Base-by-base conservation (phyloP, 1,140 invertebrate species). In the Camponotus pennsylvanicus region DNA sequence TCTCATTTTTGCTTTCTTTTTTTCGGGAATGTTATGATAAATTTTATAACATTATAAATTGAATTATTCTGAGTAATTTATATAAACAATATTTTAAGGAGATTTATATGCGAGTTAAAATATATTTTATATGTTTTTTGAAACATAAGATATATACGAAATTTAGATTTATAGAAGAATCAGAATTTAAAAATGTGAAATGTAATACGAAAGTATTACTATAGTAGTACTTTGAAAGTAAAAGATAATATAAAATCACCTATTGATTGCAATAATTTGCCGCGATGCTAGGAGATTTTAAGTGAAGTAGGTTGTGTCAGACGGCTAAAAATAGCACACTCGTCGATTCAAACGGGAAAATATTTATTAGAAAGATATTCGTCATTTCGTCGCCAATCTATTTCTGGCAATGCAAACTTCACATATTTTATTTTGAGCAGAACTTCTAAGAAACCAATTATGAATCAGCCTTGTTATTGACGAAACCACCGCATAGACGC, bases 361-460 rank as follows among this genome's bases (percentile, higher is more conserved):
- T 61, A 82, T 70, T 34, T 71, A 34, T 71, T 55, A 42, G 15
- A 27, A 34, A 34, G 55, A 52, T 52, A 52, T 59, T 11, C 55
- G 52, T 15, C 32, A 21, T 1, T 27, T 13, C n/a, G 77, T 37
- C 34, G 40, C 40, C 15, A 15, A 34, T 59, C 49, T 82, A 73
- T 73, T 82, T 59, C 40, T 45, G 79, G 55, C 32, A 82, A 73
- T 55, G 37, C 52, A 13, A 45, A 32, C 27, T 27, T 45, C 40
- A 45, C 67, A 5, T 73, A 70, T 73, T 59, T 73, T 78, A 78
- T 78, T 66, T 49, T 18, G 40, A 45, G 61, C 59, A 27, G 9
- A 42, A 18, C 40, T 63, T 27, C 11, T 61, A 32, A 42, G n/a
- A 13, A 27, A 78, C 18, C 15, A 37, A 63, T 45, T 18, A 13